Conservation (phyloP, 2,888 invertebrate genomes). For the Leuctra nigra region DNA sequence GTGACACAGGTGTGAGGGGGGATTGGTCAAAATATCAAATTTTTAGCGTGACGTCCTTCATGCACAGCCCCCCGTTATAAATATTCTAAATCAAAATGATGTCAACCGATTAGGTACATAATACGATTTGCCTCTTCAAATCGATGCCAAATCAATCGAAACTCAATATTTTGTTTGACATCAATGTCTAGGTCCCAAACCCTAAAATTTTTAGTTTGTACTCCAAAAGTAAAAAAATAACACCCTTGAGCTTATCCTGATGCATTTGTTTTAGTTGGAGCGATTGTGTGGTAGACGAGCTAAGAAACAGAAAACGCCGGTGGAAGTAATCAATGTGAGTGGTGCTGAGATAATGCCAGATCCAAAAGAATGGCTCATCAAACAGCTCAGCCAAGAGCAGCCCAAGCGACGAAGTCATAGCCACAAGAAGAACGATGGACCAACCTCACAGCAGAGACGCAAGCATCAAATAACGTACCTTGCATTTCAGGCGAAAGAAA, state of each 20-base stretch:
- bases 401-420: slow-evolving; percentile 42
- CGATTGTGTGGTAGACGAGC: slow-evolving; percentile 63
- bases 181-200: too few relatives aligned
- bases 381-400: slow-evolving; percentile 67
- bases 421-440: slow-evolving; percentile 41
- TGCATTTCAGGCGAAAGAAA: slow-evolving; percentile 89
- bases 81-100: too few relatives aligned
- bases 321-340: slow-evolving; percentile 73
- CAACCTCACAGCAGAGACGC: slow-evolving; percentile 63
- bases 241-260: slow-evolving; percentile 7
- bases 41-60: too few relatives aligned
- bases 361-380: slow-evolving; percentile 73
- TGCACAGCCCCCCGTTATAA: too few relatives aligned
- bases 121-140: neutral
- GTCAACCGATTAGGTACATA: too few relatives aligned
- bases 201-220: neutral
- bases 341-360: slow-evolving; percentile 74
- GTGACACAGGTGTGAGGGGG: too few relatives aligned
- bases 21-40: too few relatives aligned
- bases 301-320: slow-evolving; percentile 51
- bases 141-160: too few relatives aligned
- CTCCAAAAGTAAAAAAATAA: too few relatives aligned
- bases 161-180: too few relatives aligned
- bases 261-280: slow-evolving; percentile 44
- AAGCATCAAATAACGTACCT: slow-evolving; percentile 97